These are phyloP conservation scores for Salvator merianae DNA, from an alignment of 2,113 vertebrate species.

Conservation along the genomic window DNA sequence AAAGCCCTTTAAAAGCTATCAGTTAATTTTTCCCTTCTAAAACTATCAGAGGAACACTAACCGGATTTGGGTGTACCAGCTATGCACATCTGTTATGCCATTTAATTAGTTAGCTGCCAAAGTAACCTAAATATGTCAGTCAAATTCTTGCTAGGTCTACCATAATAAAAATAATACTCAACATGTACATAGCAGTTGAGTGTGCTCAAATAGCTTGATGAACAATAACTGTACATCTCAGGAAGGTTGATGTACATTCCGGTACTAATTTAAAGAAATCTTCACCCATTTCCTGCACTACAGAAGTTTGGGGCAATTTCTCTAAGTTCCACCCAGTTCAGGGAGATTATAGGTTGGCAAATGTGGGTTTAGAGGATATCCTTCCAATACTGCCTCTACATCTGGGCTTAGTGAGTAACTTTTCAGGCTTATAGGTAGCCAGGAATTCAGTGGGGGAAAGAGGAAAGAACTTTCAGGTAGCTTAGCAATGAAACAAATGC, in stretches of 20 bases:
- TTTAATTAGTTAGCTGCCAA: background rate
- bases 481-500: background rate
- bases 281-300: too few species aligned
- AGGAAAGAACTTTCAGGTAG: too few species aligned
- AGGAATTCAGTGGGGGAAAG: background rate
- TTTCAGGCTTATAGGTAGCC: too few species aligned
- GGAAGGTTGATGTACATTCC: background rate
- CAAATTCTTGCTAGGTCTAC: background rate
- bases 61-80: background rate
- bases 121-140: background rate
- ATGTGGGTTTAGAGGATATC: background rate
- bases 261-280: too few species aligned
- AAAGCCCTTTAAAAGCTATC: background rate
- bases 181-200: background rate
- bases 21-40: background rate
- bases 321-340: too few species aligned
- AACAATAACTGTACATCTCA: background rate
- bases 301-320: too few species aligned
- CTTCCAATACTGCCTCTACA: too few species aligned
- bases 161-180: background rate
- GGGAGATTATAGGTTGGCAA: too few species aligned
- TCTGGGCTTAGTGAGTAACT: background rate
- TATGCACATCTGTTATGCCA: background rate
- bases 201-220: background rate
- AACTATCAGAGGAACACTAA: background rate